phyloP scores from a whole-genome alignment of 92 coral and sea anemone species.

The Epizoanthus illoricatus region DNA sequence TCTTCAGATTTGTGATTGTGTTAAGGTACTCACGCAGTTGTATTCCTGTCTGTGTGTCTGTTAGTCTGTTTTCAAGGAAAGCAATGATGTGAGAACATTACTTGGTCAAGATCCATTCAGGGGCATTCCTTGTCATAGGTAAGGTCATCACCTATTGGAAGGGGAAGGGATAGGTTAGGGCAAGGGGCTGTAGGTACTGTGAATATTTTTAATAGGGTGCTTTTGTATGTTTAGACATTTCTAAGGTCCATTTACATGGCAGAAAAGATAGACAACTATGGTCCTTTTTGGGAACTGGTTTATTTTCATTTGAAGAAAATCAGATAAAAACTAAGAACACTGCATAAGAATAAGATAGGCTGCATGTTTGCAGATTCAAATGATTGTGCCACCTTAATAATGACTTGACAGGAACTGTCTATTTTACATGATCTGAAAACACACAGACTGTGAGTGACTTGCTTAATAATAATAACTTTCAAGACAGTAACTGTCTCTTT shows the following conservation, averaged over 20 bases:
- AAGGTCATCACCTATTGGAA: not conserved
- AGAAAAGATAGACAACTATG: not conserved
- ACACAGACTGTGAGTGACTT: conserved; percentile 62
- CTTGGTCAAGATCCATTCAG: conserved; percentile 52
- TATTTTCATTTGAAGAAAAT: not conserved
- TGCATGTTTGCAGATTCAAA: too few relatives aligned
- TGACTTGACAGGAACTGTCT: too few relatives aligned
- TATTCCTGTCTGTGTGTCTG: not conserved
- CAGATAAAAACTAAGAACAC: too few relatives aligned
- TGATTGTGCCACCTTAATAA: too few relatives aligned
- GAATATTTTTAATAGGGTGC: too few relatives aligned
- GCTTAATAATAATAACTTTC: not conserved
- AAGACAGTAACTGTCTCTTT: not conserved
- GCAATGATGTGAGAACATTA: conserved; percentile 45
- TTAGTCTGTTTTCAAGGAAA: conserved; percentile 52
- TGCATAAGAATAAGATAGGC: too few relatives aligned
- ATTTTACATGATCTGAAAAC: conserved; percentile 57
- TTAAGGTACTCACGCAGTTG: not conserved
- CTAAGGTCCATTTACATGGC: not conserved
- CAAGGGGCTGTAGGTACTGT: too few relatives aligned
- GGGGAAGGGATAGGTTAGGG: too few relatives aligned
- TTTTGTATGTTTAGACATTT: not conserved
- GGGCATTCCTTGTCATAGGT: conserved; percentile 54
- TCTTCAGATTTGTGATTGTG: too few relatives aligned
- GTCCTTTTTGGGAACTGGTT: not conserved